phyloP scores from a whole-genome alignment of 2,888 invertebrate species.

The Plagodis pulveraria region DNA sequence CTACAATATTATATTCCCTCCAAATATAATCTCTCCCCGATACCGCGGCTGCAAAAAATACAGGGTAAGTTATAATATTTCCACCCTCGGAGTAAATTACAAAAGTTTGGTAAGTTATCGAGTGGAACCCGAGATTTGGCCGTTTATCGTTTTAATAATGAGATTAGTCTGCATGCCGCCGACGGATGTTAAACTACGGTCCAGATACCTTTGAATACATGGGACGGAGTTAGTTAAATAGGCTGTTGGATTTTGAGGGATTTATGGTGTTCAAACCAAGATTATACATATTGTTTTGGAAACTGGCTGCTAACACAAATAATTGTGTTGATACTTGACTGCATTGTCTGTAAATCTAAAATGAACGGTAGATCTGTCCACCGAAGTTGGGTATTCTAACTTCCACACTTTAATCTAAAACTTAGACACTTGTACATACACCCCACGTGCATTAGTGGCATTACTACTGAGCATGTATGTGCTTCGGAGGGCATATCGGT shows the following conservation, averaged over 20 bases:
- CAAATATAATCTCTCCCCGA: constrained; percentile 7
- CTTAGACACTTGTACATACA: too few relatives aligned
- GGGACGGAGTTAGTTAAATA: neutral
- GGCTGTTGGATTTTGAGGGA: neutral
- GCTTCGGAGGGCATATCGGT: too few relatives aligned
- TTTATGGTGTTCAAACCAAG: too few relatives aligned
- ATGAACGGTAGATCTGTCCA: too few relatives aligned
- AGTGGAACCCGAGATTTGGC: constrained; percentile 35
- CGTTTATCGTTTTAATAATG: constrained; percentile 47
- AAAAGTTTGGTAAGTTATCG: constrained; percentile 55
- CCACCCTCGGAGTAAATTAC: constrained; percentile 48
- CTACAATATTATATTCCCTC: neutral
- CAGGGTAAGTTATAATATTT: constrained; percentile 32
- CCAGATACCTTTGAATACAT: neutral
- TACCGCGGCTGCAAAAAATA: constrained; percentile 26
- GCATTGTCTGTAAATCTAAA: too few relatives aligned
- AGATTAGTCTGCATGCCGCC: constrained; percentile 31
- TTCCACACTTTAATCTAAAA: too few relatives aligned
- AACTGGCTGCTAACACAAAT: too few relatives aligned
- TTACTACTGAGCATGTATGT: too few relatives aligned
- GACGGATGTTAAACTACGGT: constrained; percentile 21
- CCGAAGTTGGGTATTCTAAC: too few relatives aligned
- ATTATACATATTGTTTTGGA: too few relatives aligned
- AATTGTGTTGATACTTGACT: too few relatives aligned
- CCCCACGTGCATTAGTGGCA: too few relatives aligned